Evolutionary conservation across 1,140 invertebrate species (phyloP), one percentile per base, ranked within the genome.

Genomic region (Heliothis subflexa): DNA sequence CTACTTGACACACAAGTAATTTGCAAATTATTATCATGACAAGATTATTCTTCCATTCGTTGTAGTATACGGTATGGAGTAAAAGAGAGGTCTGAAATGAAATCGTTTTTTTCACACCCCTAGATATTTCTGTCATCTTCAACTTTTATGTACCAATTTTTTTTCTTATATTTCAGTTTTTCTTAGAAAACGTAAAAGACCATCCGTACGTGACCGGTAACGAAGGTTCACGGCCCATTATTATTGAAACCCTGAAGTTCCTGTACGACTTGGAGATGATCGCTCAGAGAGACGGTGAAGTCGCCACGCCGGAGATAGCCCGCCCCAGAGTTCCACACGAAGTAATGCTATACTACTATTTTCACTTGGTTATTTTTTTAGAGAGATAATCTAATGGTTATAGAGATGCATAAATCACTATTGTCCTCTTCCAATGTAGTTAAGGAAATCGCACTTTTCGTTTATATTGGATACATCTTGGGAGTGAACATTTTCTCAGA

Each of bases 1-100:
- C 94, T 99, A 0, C 95, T 99, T 84, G 97, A 98, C 72, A 98
- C 97, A 0, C 96, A 98, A 92, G 95, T 95, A 81, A 86, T 81
- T 28, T 40, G 33, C 3, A 54, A 28, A 11, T 16, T 18, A 9
- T 55, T 16, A 40, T 40, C 33, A 40, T 40, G 7, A 5, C 4
- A 9, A 40, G 0, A 7, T 40, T 7, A 9, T 40, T 33, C 33
- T 28, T 28, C 1, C 28, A 28, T 28, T 4, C 4, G 1, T 2
- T 4, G 2, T 33, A 33, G 3, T 33, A 33, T 33, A 4, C 4
- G 4, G 28, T 33, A 33, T 5, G 33, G 7, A 5, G 33, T 33
- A 33, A 33, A 3, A 33, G 33, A 33, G 33, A 33, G 7, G 33
- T 7, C 3, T 33, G 33, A 33, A 28, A 1, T 28, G 1, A 33